Conservation (phyloP, 1,140 invertebrate species). For the Phocides pigmalion region DNA sequence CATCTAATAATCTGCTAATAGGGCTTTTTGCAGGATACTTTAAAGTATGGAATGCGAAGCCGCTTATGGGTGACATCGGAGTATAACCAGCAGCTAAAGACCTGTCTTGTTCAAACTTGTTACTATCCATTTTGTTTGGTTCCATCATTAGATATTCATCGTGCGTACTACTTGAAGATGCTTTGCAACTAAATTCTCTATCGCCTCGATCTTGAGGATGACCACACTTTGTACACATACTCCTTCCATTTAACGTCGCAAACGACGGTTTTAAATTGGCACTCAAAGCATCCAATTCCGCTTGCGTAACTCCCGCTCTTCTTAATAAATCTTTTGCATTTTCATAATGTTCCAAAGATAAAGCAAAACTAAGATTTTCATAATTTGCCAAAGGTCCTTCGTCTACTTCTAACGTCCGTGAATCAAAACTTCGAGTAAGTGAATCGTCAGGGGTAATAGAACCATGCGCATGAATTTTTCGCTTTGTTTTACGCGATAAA, state of each 20-base stretch:
- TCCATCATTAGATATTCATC: slow-evolving; percentile 90
- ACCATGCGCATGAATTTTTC: slow-evolving; percentile 48
- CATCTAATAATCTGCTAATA: slow-evolving; percentile 67
- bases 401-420: slow-evolving; percentile 48
- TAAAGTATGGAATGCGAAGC: slow-evolving; percentile 66
- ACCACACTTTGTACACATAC: slow-evolving; percentile 86
- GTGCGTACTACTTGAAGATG: slow-evolving; percentile 28
- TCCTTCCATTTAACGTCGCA: slow-evolving; percentile 45
- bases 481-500: slow-evolving; percentile 86
- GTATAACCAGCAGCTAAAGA: slow-evolving; percentile 84
- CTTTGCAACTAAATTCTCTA: slow-evolving; percentile 4
- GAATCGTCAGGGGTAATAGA: slow-evolving; percentile 21
- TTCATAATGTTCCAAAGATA: slow-evolving; percentile 90
- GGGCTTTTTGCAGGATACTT: slow-evolving; percentile 61
- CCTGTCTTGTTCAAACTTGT: slow-evolving; percentile 49
- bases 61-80: slow-evolving; percentile 87
- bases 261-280: slow-evolving; percentile 69
- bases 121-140: slow-evolving; percentile 74
- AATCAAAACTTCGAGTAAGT: slow-evolving; percentile 34
- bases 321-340: slow-evolving; percentile 88
- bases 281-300: slow-evolving; percentile 79
- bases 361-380: slow-evolving; percentile 90
- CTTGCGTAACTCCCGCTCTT: slow-evolving; percentile 83
- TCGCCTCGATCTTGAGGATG: slow-evolving; percentile 74
- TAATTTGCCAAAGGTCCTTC: slow-evolving; percentile 85